Evolutionary conservation across 2,113 vertebrate species (phyloP), one percentile per base, ranked within the genome.

Genomic region (Sphaerodactylus townsendi): DNA sequence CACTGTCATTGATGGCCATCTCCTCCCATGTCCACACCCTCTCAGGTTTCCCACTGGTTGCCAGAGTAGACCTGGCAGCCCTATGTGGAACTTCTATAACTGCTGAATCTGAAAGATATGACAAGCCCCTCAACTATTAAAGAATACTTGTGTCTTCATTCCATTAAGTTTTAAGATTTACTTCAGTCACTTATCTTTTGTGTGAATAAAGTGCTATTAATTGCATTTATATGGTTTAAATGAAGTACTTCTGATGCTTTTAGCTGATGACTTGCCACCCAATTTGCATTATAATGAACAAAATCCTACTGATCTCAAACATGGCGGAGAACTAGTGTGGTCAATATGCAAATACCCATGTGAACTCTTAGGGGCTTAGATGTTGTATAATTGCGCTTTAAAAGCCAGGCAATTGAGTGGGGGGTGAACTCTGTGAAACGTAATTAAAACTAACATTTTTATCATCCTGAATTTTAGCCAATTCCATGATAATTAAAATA

Each of bases 221-320:
- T 97, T 97, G 93, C 94, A 95, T 96, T 97, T 96, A 96, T 95
- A 92, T 93, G 87, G 90, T 95, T 95, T 94, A 95, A 96, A 96
- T 96, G 88, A 97, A 96, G 93, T 95, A 95, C 91, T 90, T 94
- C 89, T 90, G 94, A 96, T 94, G 93, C 86, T 94, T 96, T 95
- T 96, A 95, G 93, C 94, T 93, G 94, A 93, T 89, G 84, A 86
- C 92, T 93, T 96, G 90, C 87, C 14, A 85, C 28, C 1, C 23
- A 86, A 76, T 91, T 86, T 88, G 13, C 66, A 77, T 81, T 82
- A 82, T 53, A 89, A 90, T 87, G 30, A 87, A 87, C 64, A 81
- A 87, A 90, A 85, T 82, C n/a, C 17, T 65, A 76, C 84, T 25
- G 10, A 85, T 77, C 25, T 86, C 77, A 75, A 44, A 39, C 83